Conservation (phyloP, 2,113 vertebrate genomes). For the Micronycteris hirsuta region DNA sequence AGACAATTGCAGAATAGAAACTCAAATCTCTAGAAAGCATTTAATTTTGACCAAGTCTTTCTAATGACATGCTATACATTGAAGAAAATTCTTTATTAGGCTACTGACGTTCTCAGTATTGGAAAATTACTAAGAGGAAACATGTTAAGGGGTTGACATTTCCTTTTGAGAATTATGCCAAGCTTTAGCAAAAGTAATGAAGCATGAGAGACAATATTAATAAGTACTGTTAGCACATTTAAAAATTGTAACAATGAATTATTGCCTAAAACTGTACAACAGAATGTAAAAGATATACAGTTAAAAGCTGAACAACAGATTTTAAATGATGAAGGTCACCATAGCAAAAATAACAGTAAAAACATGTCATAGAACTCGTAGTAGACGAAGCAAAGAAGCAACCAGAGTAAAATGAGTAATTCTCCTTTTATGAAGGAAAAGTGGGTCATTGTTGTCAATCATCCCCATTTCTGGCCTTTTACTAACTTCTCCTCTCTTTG, state of each 20-base stretch:
- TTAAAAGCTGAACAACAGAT: neutral
- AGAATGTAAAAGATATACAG: neutral
- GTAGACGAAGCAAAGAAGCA: neutral
- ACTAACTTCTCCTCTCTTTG: neutral
- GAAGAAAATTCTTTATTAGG: neutral
- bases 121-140: slow-evolving; percentile 28
- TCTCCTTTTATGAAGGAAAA: neutral
- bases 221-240: neutral
- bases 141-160: slow-evolving; percentile 16
- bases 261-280: neutral
- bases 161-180: slow-evolving; percentile 28
- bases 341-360: neutral
- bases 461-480: neutral
- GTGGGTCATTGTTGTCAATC: neutral
- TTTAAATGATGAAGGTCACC: neutral
- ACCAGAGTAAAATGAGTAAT: neutral
- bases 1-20: neutral
- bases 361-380: neutral
- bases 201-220: slow-evolving; percentile 36
- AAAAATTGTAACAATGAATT: neutral
- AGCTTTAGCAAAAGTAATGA: slow-evolving; percentile 33
- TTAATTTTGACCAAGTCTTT: slow-evolving; percentile 1
- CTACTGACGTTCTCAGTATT: neutral
- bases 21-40: neutral
- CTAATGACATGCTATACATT: neutral